Evolutionary conservation across 2,113 vertebrate genomes (phyloP).

Genomic region (Heterochromis multidens): DNA sequence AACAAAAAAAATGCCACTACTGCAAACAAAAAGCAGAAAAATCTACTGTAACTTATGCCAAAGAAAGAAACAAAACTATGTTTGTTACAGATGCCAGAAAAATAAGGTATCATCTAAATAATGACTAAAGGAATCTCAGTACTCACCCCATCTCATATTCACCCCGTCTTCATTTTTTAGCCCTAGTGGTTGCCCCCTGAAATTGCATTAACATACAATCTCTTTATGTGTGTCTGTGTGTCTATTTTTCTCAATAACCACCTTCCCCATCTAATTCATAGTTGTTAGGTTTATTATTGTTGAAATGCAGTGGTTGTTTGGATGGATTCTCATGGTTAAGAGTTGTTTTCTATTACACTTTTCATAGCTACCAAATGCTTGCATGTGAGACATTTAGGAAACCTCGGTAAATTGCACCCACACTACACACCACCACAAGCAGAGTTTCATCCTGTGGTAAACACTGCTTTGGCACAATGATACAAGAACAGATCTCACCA

Average conservation of each 20-base stretch:
- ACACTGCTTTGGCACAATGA: background rate
- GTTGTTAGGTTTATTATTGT: background rate
- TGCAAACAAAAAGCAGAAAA: background rate
- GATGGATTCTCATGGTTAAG: background rate
- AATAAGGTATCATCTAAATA: too few relatives aligned
- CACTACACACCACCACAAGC: background rate
- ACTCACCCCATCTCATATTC: background rate
- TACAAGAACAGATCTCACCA: background rate
- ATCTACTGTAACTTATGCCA: background rate
- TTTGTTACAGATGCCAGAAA: background rate
- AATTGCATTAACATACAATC: background rate
- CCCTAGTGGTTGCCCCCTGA: too few relatives aligned
- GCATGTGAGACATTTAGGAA: background rate
- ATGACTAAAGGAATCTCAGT: background rate
- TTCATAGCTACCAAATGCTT: background rate
- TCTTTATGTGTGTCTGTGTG: background rate
- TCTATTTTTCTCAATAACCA: background rate
- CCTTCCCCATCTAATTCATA: background rate
- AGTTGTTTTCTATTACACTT: background rate
- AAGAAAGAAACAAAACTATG: background rate
- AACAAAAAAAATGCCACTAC: background rate
- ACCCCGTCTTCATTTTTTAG: background rate
- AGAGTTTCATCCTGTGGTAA: background rate
- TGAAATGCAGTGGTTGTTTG: background rate
- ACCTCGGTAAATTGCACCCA: background rate